Evolutionary conservation across 2,888 invertebrate genomes (phyloP), one percentile per base, ranked within the genome.

Genomic region (Leptopterna dolabrata): DNA sequence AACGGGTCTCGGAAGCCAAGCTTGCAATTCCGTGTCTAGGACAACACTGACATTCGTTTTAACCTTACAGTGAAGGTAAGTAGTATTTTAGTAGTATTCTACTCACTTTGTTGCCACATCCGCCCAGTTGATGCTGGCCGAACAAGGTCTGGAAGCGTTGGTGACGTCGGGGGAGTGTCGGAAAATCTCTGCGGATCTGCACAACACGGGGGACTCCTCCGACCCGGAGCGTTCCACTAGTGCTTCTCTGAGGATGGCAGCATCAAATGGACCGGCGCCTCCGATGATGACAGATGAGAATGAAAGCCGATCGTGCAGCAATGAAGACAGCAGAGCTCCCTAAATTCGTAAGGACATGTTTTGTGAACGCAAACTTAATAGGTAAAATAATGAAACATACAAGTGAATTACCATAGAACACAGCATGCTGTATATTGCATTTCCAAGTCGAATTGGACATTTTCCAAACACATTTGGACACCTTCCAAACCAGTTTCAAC

Each of bases 281-380:
- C 95, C 95, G 91, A 98, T 94, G 85, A 95, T 94, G 88, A 97
- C 93, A 84, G 94, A 94, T 7, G 93, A 92, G 0, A 98, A 92
- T 91, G 94, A 95, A 90, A 98, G 93, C 14, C 96, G 95, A 87
- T 93, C 91, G 3, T 92, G 91, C 29, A 97, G 91, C 36, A 98
- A 91, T 88, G 94, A 91, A 89, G 94, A 94, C 78, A 98, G 91
- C 3, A 98, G 92, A 3, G 96, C 94, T 3, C 98, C 98, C 93
- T 94, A 88, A 6, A 89, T 63, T n/a, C 27, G 73, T 3, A 73
- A 24, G 19, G 55, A 11, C 36, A 36, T 36, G n/a, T n/a, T n/a
- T n/a, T n/a, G n/a, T n/a, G n/a, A n/a, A n/a, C n/a, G n/a, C n/a
- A n/a, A n/a, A n/a, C n/a, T n/a, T n/a, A n/a, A n/a, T n/a, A n/a